Evolutionary conservation across 2,113 vertebrate species (phyloP).

Genomic region (Chaenogobius annularis): DNA sequence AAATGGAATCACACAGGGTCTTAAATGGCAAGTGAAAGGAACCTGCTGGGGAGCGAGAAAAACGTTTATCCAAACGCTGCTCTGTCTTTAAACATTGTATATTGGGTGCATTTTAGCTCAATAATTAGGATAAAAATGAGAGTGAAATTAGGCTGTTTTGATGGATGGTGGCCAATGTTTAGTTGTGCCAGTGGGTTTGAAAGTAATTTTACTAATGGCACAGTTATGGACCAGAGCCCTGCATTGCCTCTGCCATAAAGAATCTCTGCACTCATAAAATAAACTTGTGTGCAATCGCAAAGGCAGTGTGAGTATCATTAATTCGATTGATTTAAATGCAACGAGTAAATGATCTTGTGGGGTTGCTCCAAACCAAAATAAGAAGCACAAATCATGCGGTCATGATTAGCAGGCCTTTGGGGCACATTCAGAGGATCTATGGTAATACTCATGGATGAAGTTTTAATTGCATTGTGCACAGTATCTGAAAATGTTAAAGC

Average conservation of each 20-base stretch:
- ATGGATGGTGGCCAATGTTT: slow-evolving; percentile 4
- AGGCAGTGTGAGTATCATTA: slow-evolving; percentile 4
- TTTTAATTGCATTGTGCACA: slow-evolving; percentile 9
- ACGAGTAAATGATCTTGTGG: not conserved
- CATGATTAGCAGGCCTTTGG: slow-evolving; percentile 6
- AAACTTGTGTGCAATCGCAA: slow-evolving; percentile 6
- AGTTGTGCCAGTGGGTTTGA: slow-evolving; percentile 11
- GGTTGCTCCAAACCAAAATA: slow-evolving; percentile 5
- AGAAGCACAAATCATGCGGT: slow-evolving; percentile 8
- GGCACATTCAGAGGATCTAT: not conserved
- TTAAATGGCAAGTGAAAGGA: slow-evolving; percentile 7
- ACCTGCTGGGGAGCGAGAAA: not conserved
- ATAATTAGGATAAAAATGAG: slow-evolving; percentile 1
- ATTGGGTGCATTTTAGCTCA: not conserved
- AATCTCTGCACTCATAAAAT: slow-evolving; percentile 7
- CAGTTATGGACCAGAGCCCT: slow-evolving; percentile 7
- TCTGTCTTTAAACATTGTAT: not conserved
- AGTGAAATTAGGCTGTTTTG: slow-evolving; percentile 3
- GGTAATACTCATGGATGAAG: not conserved
- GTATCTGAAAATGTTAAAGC: not conserved
- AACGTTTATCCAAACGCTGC: not conserved
- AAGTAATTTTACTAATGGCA: slow-evolving; percentile 12
- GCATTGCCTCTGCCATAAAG: slow-evolving; percentile 7
- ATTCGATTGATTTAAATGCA: slow-evolving; percentile 8
- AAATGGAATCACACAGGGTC: not conserved